These are phyloP conservation scores for Oppia nitens DNA, from an alignment of 1,140 invertebrate genomes.

Conservation along the genomic window DNA sequence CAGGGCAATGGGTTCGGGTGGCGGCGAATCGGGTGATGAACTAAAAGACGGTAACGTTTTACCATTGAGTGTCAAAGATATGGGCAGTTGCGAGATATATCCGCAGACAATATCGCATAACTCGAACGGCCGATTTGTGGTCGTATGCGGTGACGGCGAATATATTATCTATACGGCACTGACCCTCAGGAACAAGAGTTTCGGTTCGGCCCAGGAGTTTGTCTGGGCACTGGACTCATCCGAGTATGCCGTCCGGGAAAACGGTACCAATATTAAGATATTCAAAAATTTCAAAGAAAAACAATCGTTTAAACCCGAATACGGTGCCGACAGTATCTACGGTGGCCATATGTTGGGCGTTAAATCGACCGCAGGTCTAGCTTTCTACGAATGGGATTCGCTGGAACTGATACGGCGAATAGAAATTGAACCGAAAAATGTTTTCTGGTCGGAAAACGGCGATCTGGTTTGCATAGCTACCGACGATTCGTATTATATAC, in stretches of 20 bases:
- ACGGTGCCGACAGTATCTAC: conserved; percentile 87
- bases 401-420: conserved; percentile 79
- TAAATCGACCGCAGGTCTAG: conserved; percentile 73
- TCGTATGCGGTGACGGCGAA: conserved; percentile 97
- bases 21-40: conserved; percentile 41
- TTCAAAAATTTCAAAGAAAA: conserved; percentile 98
- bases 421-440: conserved; percentile 77
- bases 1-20: conserved; percentile 38
- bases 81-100: conserved; percentile 99
- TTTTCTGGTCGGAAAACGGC: conserved; percentile 95
- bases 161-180: conserved; percentile 99
- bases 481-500: conserved; percentile 88
- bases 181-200: conserved; percentile 95
- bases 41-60: conserved; percentile 81
- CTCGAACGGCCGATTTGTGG: conserved; percentile 91
- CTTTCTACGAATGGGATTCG: conserved; percentile 95
- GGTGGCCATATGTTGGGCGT: conserved; percentile 88
- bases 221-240: conserved; percentile 96
- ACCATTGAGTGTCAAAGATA: conserved; percentile 85
- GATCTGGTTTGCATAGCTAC: conserved; percentile 83
- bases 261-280: conserved; percentile 69
- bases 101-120: conserved; percentile 97
- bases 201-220: conserved; percentile 94
- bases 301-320: conserved; percentile 86
- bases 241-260: conserved; percentile 80